phyloP scores from a whole-genome alignment of 1,140 invertebrate species.

The Harlomillsia oculata region DNA sequence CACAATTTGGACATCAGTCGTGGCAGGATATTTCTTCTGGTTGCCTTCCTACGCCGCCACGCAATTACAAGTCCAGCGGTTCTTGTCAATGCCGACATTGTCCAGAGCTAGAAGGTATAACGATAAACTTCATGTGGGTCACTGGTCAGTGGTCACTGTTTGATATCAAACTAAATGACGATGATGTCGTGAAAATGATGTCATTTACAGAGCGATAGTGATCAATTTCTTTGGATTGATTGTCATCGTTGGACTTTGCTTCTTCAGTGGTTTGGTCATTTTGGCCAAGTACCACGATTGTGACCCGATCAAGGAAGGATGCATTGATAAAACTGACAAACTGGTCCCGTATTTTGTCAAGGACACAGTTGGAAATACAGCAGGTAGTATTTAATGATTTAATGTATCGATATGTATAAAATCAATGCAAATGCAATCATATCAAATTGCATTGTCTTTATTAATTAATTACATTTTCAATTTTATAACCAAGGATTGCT shows the following conservation, averaged over 20 bases:
- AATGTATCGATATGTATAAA: too few species aligned
- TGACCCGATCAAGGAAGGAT: conserved; percentile 42
- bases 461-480: too few species aligned
- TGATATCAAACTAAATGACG: background rate
- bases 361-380: conserved; percentile 41
- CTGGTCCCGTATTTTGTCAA: conserved; percentile 46
- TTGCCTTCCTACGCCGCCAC: conserved; percentile 28
- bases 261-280: conserved; percentile 42
- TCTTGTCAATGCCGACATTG: conserved; percentile 30
- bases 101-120: conserved; percentile 16
- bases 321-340: conserved; percentile 41
- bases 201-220: conserved; percentile 37
- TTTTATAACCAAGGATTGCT: conserved; percentile 34
- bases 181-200: background rate
- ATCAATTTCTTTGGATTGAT: conserved; percentile 39
- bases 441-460: too few species aligned
- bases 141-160: background rate
- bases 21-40: conserved; percentile 33
- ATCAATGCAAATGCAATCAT: too few species aligned
- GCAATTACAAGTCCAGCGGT: conserved; percentile 32
- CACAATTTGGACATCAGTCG: conserved; percentile 24
- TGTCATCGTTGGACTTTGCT: conserved; percentile 14
- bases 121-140: background rate
- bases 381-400: too few species aligned
- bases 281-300: conserved; percentile 45